Evolutionary conservation across 1,140 invertebrate genomes (phyloP).

Genomic region (Bombus haemorrhoidalis): DNA sequence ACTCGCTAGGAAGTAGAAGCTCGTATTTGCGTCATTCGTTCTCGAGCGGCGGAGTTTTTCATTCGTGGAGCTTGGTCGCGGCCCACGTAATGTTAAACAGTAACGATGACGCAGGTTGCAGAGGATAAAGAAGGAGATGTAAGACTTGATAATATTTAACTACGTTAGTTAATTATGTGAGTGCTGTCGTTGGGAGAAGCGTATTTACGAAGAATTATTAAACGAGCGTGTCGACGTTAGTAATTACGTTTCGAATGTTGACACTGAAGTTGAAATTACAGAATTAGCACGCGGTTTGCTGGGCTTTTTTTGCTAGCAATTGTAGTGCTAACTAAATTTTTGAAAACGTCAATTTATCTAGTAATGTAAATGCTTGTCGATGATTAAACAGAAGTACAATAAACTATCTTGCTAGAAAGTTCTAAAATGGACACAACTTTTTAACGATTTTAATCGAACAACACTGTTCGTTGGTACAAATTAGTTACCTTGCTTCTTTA

Average conservation of each 20-base stretch:
- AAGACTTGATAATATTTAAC: not conserved
- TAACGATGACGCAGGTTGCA: not conserved
- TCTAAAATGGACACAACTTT: too few relatives aligned
- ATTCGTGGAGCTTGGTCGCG: not conserved
- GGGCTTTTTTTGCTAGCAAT: too few relatives aligned
- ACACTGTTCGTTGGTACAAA: too few relatives aligned
- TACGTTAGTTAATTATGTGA: not conserved
- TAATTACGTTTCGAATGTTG: not conserved
- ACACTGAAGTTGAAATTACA: not conserved
- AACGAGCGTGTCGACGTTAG: not conserved
- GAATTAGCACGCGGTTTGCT: not conserved
- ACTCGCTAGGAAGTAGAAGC: not conserved
- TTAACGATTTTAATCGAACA: too few relatives aligned
- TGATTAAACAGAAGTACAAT: too few relatives aligned
- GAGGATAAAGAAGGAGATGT: not conserved
- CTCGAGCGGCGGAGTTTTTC: not conserved
- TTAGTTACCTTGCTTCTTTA: too few relatives aligned
- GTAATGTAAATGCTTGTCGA: too few relatives aligned
- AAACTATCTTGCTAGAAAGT: too few relatives aligned
- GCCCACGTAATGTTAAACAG: not conserved
- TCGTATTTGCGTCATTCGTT: not conserved
- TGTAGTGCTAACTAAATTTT: too few relatives aligned
- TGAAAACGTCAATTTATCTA: too few relatives aligned
- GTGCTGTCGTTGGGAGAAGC: not conserved
- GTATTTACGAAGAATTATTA: constrained; percentile 8